phyloP scores from a whole-genome alignment of 2,888 invertebrate species.

The Sphaerophoria taeniata region DNA sequence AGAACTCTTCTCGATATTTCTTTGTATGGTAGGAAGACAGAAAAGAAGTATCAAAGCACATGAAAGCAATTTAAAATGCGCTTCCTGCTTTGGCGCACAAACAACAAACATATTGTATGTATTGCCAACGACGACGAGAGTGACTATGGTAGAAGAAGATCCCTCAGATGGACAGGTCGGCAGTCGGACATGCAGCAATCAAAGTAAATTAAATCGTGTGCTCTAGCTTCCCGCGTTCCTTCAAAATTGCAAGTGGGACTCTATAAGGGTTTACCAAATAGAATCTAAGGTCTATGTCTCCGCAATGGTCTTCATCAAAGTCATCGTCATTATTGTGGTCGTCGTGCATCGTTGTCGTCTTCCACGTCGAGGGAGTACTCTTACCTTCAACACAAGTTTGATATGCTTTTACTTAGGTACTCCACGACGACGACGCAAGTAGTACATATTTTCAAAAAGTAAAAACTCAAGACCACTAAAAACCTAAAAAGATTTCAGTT shows the following conservation, averaged over 20 bases:
- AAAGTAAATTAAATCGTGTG: conserved; percentile 73
- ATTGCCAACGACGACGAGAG: conserved; percentile 48
- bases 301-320: conserved; percentile 44
- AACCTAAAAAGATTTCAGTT: background rate
- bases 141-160: too few species aligned
- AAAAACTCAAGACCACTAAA: too few species aligned
- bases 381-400: too few species aligned
- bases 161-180: conserved; percentile 60
- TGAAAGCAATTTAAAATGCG: conserved; percentile 69
- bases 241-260: conserved; percentile 9
- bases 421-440: too few species aligned
- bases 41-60: conserved; percentile 23
- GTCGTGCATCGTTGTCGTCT: conserved; percentile 6
- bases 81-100: conserved; percentile 73
- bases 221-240: conserved; percentile 17
- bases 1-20: background rate
- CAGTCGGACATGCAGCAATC: conserved; percentile 72
- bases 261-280: conserved; percentile 6
- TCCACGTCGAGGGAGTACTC: conserved; percentile 60
- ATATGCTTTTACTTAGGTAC: too few species aligned
- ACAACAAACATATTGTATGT: conserved; percentile 10
- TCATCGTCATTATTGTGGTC: background rate
- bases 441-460: too few species aligned
- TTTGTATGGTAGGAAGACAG: conserved; percentile 2
- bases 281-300: conserved; percentile 13